Conservation (phyloP, 2,113 vertebrate species). For the Silurus glanis region DNA sequence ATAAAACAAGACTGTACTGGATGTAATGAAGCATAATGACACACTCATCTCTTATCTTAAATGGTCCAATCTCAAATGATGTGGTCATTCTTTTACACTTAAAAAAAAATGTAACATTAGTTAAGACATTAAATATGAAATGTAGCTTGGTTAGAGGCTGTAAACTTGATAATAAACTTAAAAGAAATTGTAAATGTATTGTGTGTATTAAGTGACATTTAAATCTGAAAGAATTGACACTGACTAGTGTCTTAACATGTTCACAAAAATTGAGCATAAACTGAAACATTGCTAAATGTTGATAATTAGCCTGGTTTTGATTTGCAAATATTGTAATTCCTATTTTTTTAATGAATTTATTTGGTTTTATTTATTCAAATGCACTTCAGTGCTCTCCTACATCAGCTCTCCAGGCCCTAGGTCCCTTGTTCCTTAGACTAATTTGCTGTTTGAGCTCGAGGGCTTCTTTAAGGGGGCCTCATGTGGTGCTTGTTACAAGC, state of each 20-base stretch:
- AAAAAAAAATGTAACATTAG: neutral
- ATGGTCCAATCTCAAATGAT: neutral
- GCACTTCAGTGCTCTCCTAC: conserved; percentile 52
- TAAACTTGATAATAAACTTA: too few relatives aligned
- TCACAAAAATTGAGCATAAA: neutral
- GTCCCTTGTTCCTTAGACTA: conserved; percentile 75
- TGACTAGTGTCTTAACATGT: neutral
- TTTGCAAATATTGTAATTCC: neutral
- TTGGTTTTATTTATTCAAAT: conserved; percentile 29
- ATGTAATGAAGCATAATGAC: neutral
- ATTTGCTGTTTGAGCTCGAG: conserved; percentile 81
- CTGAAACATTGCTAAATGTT: neutral
- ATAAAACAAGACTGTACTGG: neutral
- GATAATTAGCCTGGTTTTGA: neutral
- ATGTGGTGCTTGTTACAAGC: conserved; percentile 92
- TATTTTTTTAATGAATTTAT: too few relatives aligned
- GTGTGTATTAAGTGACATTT: neutral
- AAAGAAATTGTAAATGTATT: too few relatives aligned
- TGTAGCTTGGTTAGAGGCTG: neutral
- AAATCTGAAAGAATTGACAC: neutral
- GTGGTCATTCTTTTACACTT: neutral
- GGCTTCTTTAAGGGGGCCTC: conserved; percentile 81
- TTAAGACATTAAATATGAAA: neutral
- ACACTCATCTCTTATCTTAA: neutral
- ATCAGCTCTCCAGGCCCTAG: conserved; percentile 45